phyloP scores from a whole-genome alignment of 2,113 vertebrate genomes.

The Ascaphus truei region DNA sequence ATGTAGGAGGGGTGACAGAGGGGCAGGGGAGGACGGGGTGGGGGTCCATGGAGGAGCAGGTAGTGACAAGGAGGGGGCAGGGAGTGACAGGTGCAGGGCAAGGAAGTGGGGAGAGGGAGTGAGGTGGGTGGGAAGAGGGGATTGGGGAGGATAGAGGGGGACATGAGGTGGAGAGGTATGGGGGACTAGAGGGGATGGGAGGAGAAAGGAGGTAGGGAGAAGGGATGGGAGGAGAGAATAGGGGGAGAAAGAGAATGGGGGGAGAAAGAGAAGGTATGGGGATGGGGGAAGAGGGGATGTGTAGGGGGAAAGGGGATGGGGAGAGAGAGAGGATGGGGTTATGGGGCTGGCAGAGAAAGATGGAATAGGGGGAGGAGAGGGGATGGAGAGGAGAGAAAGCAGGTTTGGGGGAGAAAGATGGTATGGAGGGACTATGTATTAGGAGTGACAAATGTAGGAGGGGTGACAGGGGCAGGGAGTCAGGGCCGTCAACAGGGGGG shows the following conservation, averaged over 20 bases:
- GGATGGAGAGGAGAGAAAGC: background rate
- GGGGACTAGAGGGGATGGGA: background rate
- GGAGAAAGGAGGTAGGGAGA: accelerated
- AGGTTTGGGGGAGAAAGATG: too few relatives aligned
- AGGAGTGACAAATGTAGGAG: too few relatives aligned
- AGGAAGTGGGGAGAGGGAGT: background rate
- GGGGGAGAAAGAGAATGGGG: background rate
- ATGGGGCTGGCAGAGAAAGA: background rate
- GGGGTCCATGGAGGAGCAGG: too few relatives aligned
- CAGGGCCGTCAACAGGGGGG: too few relatives aligned
- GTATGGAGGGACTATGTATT: background rate
- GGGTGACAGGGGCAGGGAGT: too few relatives aligned
- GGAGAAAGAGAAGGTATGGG: too few relatives aligned
- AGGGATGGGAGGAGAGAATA: too few relatives aligned
- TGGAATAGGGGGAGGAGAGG: too few relatives aligned
- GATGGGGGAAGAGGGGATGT: background rate
- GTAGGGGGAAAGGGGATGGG: background rate
- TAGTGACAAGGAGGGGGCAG: too few relatives aligned
- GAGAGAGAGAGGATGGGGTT: background rate
- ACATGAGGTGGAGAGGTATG: too few relatives aligned
- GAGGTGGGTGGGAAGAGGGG: accelerated
- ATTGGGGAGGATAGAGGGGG: background rate
- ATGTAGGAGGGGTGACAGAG: too few relatives aligned
- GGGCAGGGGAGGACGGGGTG: too few relatives aligned
- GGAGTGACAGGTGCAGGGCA: background rate